Evolutionary conservation across 2,888 invertebrate genomes (phyloP).

Genomic region (Ceramica pisi): DNA sequence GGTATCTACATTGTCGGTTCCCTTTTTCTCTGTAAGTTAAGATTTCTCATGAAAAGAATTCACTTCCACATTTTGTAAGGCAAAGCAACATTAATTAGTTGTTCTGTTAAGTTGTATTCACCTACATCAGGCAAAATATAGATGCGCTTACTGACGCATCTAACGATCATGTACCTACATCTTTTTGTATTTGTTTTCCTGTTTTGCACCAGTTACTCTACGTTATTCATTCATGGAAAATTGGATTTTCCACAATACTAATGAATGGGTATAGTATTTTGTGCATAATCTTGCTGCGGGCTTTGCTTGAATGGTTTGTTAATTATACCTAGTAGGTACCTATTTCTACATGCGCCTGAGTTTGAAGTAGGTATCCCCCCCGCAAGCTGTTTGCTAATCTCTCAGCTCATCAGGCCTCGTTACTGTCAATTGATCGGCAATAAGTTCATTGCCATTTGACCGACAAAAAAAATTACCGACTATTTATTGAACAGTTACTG

Average conservation of each 20-base stretch:
- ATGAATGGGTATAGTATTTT: neutral
- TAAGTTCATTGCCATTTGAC: constrained; percentile 70
- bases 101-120: neutral
- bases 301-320: too few species aligned
- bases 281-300: constrained; percentile 3
- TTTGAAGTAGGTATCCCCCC: constrained; percentile 42
- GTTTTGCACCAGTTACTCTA: constrained; percentile 7
- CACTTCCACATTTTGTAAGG: constrained; percentile 24
- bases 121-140: neutral
- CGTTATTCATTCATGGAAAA: constrained; percentile 21
- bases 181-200: constrained; percentile 30
- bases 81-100: neutral
- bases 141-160: constrained; percentile 29
- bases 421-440: constrained; percentile 71
- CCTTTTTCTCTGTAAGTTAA: constrained; percentile 1
- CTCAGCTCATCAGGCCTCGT: constrained; percentile 67
- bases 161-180: constrained; percentile 1
- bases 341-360: constrained; percentile 12
- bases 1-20: neutral
- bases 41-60: constrained; percentile 8
- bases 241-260: constrained; percentile 18
- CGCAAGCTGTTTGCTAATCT: constrained; percentile 61
- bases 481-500: constrained; percentile 52
- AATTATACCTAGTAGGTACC: neutral
- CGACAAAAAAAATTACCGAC: constrained; percentile 59